A percentile compares a stretch with the other conserved stretches of the same genome.
These are phyloP conservation scores for Magallana ariakensis DNA, from an alignment of 1,140 invertebrate species.

Conservation along the genomic window DNA sequence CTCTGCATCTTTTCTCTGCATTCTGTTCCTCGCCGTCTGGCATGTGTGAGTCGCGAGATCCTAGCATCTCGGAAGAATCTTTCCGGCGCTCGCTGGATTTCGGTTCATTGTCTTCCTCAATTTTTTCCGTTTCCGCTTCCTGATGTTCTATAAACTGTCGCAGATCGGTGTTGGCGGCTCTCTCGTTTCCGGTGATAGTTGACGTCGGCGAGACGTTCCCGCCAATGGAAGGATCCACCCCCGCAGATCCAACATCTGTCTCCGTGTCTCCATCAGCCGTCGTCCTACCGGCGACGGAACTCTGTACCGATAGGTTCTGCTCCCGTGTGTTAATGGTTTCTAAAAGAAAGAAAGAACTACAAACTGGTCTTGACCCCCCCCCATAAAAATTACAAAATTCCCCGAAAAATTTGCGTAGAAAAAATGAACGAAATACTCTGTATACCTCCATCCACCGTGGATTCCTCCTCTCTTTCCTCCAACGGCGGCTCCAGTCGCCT, in stretches of 20 bases:
- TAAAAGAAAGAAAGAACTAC: background rate
- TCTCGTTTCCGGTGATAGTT: slow-evolving; percentile 48
- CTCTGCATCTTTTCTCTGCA: background rate
- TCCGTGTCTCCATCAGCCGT: slow-evolving; percentile 49
- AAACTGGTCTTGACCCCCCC: too few relatives aligned
- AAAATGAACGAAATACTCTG: too few relatives aligned
- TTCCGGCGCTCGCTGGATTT: slow-evolving; percentile 19
- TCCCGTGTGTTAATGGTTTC: slow-evolving; percentile 53
- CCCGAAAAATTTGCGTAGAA: too few relatives aligned
- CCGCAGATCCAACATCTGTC: slow-evolving; percentile 52
- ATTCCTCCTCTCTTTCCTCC: slow-evolving; percentile 44
- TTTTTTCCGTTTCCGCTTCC: background rate
- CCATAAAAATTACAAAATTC: too few relatives aligned
- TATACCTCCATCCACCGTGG: slow-evolving; percentile 17
- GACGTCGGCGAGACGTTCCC: slow-evolving; percentile 53
- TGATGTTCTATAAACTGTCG: slow-evolving; percentile 34
- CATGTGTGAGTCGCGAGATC: slow-evolving; percentile 32
- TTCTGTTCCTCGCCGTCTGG: slow-evolving; percentile 44
- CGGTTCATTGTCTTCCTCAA: slow-evolving; percentile 20
- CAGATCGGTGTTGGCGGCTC: slow-evolving; percentile 38
- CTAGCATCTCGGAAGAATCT: slow-evolving; percentile 41
- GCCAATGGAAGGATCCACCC: slow-evolving; percentile 51
- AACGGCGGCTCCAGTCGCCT: slow-evolving; percentile 8
- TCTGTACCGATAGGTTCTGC: slow-evolving; percentile 52
- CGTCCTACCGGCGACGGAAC: slow-evolving; percentile 49